Evolutionary conservation across 2,113 vertebrate genomes (phyloP).

Genomic region (Myotis brandtii): DNA sequence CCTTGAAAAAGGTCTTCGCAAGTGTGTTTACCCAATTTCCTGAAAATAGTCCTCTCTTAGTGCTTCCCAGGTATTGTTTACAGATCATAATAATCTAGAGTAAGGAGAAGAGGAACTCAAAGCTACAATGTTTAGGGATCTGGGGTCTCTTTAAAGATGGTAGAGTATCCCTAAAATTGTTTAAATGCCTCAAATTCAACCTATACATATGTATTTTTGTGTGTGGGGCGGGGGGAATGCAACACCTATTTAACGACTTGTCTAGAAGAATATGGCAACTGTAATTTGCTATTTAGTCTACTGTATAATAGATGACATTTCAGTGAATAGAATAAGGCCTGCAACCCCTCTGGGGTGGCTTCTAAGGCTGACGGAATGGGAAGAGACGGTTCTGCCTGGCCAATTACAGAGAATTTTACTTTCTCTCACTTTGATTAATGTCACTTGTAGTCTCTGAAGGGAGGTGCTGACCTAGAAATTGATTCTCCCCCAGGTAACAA

Average conservation of each 20-base stretch:
- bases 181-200: neutral
- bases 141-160: neutral
- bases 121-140: neutral
- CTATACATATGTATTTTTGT: neutral
- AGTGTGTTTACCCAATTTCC: constrained; percentile 1
- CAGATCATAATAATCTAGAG: neutral
- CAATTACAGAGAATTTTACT: neutral
- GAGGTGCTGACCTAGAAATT: neutral
- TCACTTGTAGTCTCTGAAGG: neutral
- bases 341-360: neutral
- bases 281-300: neutral
- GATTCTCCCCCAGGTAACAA: neutral
- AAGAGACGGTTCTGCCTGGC: neutral
- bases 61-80: neutral
- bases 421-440: neutral
- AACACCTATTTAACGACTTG: neutral
- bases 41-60: neutral
- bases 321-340: neutral
- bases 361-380: neutral
- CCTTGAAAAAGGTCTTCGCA: constrained; percentile 17
- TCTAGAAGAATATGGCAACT: neutral
- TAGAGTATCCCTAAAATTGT: neutral
- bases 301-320: neutral
- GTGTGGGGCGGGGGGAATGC: neutral
- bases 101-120: neutral